These are phyloP conservation scores for Melanargia galathea DNA, from an alignment of 2,888 invertebrate genomes.

Conservation along the genomic window DNA sequence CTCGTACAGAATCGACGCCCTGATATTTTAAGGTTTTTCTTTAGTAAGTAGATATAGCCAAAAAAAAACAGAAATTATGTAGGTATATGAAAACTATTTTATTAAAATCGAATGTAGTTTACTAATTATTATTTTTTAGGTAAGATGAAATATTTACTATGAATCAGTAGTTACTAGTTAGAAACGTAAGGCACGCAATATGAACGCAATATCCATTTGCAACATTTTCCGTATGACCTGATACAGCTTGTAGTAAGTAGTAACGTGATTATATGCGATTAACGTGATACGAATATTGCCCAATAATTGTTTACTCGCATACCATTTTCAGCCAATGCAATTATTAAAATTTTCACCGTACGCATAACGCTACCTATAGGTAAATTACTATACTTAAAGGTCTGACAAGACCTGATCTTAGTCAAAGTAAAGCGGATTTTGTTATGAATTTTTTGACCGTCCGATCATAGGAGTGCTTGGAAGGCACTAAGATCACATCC, in stretches of 20 bases:
- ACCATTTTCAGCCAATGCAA: background rate
- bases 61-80: no score
- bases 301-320: background rate
- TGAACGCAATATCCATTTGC: slow-evolving; percentile 24
- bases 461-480: no score
- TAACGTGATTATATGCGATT: slow-evolving; percentile 8
- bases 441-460: no score
- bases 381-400: no score
- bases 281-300: background rate
- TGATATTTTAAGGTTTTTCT: no score
- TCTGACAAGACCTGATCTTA: no score
- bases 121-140: background rate
- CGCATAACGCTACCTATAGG: no score
- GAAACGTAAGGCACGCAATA: slow-evolving; percentile 12
- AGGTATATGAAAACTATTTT: no score
- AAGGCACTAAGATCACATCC: no score
- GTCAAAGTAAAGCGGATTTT: no score
- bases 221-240: slow-evolving; percentile 25
- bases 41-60: no score
- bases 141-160: background rate
- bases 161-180: background rate
- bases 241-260: slow-evolving; percentile 20
- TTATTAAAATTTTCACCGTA: background rate
- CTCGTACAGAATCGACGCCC: no score
- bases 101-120: background rate